Evolutionary conservation across 2,797 vertebrate genomes (phyloP).

Genomic region (Spinibarbus caldwelli): DNA sequence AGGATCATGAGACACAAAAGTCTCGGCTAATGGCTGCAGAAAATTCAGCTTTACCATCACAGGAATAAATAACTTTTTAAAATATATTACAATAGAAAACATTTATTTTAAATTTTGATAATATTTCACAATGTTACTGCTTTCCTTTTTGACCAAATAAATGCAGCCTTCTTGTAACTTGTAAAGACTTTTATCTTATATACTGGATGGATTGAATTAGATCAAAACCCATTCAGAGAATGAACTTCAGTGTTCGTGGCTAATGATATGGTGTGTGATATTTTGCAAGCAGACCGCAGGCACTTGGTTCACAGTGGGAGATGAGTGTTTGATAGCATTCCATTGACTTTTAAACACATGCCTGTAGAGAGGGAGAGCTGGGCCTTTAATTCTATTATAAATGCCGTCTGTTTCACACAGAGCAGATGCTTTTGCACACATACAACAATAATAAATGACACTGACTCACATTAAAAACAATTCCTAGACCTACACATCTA

Average conservation of each 20-base stretch:
- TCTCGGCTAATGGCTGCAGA: neutral
- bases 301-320: conserved; percentile 16
- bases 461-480: neutral
- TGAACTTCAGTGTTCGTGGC: neutral
- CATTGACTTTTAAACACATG: conserved; percentile 42
- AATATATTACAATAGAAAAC: neutral
- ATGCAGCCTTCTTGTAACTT: neutral
- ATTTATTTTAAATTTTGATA: neutral
- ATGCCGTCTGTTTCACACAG: neutral
- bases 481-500: neutral
- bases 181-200: neutral
- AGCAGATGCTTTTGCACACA: neutral
- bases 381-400: conserved; percentile 37
- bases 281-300: conserved; percentile 10
- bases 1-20: neutral
- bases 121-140: neutral
- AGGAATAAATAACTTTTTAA: neutral
- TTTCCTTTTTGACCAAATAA: neutral
- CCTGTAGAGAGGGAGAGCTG: conserved; percentile 11
- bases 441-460: neutral
- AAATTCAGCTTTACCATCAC: neutral
- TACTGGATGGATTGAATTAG: neutral
- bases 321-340: conserved; percentile 28
- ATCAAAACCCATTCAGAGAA: neutral
- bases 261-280: conserved; percentile 7